phyloP scores from a whole-genome alignment of 2,113 vertebrate species.

The Mugil cephalus region DNA sequence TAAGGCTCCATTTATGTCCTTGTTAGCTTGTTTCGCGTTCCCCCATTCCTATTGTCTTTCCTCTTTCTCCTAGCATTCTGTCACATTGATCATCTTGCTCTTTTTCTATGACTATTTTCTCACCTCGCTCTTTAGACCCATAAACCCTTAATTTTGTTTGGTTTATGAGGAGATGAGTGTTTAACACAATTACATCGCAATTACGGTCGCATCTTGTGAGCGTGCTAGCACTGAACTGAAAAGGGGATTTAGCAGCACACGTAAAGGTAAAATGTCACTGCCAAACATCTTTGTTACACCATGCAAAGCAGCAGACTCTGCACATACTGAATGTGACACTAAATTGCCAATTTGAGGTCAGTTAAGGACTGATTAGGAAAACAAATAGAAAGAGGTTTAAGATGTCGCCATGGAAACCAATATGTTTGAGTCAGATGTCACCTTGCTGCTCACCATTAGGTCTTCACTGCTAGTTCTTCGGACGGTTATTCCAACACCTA shows the following conservation, averaged over 20 bases:
- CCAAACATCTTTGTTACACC: not conserved
- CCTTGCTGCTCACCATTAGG: not conserved
- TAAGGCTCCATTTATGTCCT: not conserved
- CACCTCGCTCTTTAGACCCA: not conserved
- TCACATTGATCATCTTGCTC: not conserved
- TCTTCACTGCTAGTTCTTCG: not conserved
- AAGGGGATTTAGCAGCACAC: no score
- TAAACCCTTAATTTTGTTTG: constrained; percentile 6
- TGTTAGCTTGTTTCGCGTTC: not conserved
- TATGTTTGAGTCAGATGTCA: not conserved
- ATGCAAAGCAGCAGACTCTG: not conserved
- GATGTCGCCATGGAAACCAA: not conserved
- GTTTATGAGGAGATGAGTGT: constrained; percentile 15
- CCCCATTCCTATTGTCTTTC: not conserved
- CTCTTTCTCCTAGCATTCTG: not conserved
- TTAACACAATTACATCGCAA: not conserved
- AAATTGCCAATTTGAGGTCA: not conserved
- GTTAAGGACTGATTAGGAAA: not conserved
- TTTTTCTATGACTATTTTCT: not conserved
- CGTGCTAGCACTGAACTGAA: no score
- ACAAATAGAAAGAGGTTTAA: not conserved
- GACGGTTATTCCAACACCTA: not conserved
- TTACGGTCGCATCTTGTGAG: no score
- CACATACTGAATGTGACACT: not conserved
- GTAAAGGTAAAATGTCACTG: no score